Evolutionary conservation across 2,888 invertebrate genomes (phyloP).

Genomic region (Lycocerus yunnanus): DNA sequence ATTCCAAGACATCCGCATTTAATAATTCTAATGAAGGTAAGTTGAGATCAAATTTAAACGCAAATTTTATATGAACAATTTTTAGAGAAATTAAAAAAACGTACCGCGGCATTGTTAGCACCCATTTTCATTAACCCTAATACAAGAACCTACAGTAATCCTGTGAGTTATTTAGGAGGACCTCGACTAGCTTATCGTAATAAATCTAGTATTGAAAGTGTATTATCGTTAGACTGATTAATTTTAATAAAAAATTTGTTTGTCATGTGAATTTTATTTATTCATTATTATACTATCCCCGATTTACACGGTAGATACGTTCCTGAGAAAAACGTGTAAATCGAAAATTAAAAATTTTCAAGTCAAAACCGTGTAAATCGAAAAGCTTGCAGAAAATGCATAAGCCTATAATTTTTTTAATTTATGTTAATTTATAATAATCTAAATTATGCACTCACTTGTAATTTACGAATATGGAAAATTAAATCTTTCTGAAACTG

Average conservation of each 20-base stretch:
- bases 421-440: no score
- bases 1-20: background rate
- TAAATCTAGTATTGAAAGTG: conserved; percentile 68
- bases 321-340: no score
- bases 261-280: background rate
- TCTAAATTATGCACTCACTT: no score
- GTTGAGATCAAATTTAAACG: background rate
- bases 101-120: conserved; percentile 35
- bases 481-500: no score
- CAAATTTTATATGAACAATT: background rate
- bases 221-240: conserved; percentile 67
- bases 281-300: background rate
- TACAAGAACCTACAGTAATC: conserved; percentile 65
- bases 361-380: no score
- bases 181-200: conserved; percentile 59
- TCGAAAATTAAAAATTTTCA: no score
- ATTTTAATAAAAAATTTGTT: conserved; percentile 5
- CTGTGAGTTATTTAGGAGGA: conserved; percentile 72
- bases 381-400: no score
- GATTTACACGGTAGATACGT: no score
- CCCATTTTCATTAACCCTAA: conserved; percentile 62
- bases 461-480: no score
- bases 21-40: background rate
- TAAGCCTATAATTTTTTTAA: no score
- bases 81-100: background rate